These are phyloP conservation scores for Corythornis madagascariensis DNA, from an alignment of 2,113 vertebrate species.

Conservation along the genomic window DNA sequence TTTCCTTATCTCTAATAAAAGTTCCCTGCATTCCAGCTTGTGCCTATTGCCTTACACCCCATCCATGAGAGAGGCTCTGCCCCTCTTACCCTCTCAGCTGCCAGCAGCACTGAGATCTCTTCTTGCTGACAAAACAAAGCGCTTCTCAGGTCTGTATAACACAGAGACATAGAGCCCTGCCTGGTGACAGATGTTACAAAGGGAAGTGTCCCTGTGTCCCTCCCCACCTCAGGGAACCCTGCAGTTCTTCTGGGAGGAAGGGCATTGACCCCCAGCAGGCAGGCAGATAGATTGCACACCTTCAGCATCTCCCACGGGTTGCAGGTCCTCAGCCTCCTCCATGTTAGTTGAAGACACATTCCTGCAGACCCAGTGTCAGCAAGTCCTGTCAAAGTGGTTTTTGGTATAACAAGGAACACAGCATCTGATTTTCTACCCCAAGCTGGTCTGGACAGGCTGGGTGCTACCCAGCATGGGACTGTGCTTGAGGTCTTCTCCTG, in stretches of 20 bases:
- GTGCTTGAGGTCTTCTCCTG: not conserved
- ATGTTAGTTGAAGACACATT: rapidly evolving
- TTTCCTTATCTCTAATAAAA: not conserved
- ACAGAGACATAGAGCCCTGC: not conserved
- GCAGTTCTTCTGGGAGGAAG: not conserved
- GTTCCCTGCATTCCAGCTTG: not conserved
- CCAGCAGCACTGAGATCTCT: not conserved
- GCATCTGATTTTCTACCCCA: not conserved
- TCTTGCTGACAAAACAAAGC: not conserved
- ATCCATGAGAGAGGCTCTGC: not conserved
- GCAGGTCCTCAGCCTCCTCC: not conserved
- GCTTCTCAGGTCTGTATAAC: not conserved
- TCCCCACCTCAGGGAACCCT: not conserved
- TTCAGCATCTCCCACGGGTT: not conserved
- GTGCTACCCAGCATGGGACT: not conserved
- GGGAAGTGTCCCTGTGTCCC: not conserved
- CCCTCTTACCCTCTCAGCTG: not conserved
- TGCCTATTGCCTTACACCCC: not conserved
- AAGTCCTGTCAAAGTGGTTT: not conserved
- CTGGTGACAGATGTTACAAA: not conserved
- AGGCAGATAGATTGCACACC: not conserved
- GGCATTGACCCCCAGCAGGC: not conserved
- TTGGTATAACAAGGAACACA: not conserved
- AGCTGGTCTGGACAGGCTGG: not conserved
- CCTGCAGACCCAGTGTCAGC: not conserved